phyloP scores from a whole-genome alignment of 2,888 invertebrate genomes.

The Malthinus seriepunctatus region DNA sequence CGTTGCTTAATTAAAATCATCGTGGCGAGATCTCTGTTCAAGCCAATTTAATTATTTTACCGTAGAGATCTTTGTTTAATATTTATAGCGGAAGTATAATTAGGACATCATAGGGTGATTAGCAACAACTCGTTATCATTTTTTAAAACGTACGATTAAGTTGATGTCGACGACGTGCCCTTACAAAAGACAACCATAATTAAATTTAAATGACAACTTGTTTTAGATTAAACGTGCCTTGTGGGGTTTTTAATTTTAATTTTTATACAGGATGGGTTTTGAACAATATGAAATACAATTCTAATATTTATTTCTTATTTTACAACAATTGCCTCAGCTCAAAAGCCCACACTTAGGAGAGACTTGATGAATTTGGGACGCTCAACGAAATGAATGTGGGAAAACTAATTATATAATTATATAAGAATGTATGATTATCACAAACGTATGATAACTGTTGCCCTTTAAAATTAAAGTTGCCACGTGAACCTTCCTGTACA shows the following conservation, averaged over 20 bases:
- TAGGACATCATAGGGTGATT: slow-evolving; percentile 32
- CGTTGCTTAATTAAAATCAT: slow-evolving; percentile 33
- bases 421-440: too few relatives aligned
- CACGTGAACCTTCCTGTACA: too few relatives aligned
- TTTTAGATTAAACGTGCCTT: slow-evolving; percentile 22
- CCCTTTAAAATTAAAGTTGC: too few relatives aligned
- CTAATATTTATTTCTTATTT: too few relatives aligned
- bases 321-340: too few relatives aligned
- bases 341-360: too few relatives aligned
- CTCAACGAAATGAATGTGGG: too few relatives aligned
- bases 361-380: too few relatives aligned
- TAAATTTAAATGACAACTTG: slow-evolving; percentile 25
- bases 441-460: too few relatives aligned
- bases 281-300: too few relatives aligned
- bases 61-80: slow-evolving; percentile 31
- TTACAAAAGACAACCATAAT: slow-evolving; percentile 14
- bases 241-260: not conserved
- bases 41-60: slow-evolving; percentile 35
- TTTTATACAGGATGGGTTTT: too few relatives aligned
- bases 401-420: too few relatives aligned
- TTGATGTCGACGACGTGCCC: slow-evolving; percentile 13
- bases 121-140: slow-evolving; percentile 29
- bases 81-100: slow-evolving; percentile 33
- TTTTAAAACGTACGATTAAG: slow-evolving; percentile 28
- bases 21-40: slow-evolving; percentile 29